Evolutionary conservation across 2,888 invertebrate genomes (phyloP), one percentile per base, ranked within the genome.

Genomic region (Catocala nupta): DNA sequence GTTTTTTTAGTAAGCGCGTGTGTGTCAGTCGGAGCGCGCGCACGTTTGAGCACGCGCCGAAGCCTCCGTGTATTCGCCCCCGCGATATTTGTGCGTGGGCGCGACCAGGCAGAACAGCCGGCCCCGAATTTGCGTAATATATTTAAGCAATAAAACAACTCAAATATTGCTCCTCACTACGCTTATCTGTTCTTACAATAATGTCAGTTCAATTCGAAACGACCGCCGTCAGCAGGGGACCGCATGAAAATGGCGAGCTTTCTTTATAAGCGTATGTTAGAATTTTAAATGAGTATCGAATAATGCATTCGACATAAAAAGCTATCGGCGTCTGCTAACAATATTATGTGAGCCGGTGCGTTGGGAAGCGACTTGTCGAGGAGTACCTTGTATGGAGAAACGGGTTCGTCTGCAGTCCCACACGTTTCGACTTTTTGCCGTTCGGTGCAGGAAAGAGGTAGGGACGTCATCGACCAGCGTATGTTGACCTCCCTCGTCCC

Each of bases 211-310:
- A 57, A 57, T 53, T 65, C 54, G 71, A 85, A 78, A 86, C 93
- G 88, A 90, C 92, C 89, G 86, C 58, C 89, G 83, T 84, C 92
- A 88, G 90, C 92, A 86, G 91, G 90, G 89, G 86, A 87, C 84
- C 88, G 86, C 78, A 86, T 88, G 84, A 91, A 92, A 93, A 93
- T 93, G 93, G 93, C 92, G 75, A 89, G 83, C 89, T 92, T 90
- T 91, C 92, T 92, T 91, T 92, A 92, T 91, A 92, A 88, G 93
- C 81, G 87, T 90, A 92, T 90, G 92, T 93, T 94, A 94, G 93
- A 93, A 93, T 94, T 94, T 94, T 92, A 94, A 94, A 94, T 93
- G 93, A 93, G 93, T 89, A 92, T 93, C 93, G 93, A 94, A 94
- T 93, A 93, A 94, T 94, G 93, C 93, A 93, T 93, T 88, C 89